Base-by-base conservation (phyloP, 1,140 invertebrate species). In the Vollenhovia emeryi region DNA sequence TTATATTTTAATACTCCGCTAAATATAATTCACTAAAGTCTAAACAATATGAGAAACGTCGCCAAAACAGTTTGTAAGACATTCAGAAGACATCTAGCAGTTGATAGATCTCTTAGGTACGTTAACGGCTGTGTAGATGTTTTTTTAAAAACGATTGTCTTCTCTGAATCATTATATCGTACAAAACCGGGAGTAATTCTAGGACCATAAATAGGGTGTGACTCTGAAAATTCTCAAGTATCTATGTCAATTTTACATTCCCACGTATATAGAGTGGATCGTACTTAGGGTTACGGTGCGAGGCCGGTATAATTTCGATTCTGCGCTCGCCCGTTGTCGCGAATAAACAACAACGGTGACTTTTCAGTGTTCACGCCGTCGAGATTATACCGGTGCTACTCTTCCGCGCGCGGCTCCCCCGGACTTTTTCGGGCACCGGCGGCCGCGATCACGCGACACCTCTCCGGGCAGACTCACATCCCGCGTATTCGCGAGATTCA, bases 191-290 rank as follows among this genome's bases (percentile, higher is more conserved):
- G 15, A 57, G 30, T 75, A 27, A 75, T 4, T 43, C 8, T 59
- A 75, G 24, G 15, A 43, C 9, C 48, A 30, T 74, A 74, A 7
- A 30, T 74, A 74, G 8, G 9, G 15, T 40, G 33, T 27, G 5
- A 50, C 9, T 57, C 13, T n/a, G 4, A 30, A 76, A 30, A 62
- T 76, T 60, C 18, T 62, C 55, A 78, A 64, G 27, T 64, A 78
- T 45, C 24, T 45, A 62, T 15, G 40, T 62, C 55, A 76, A 62
- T 76, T 76, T 76, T 76, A 21, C 45, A 76, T 76, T 60, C 3
- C 18, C 55, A 8, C n/a, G n/a, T n/a, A n/a, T n/a, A n/a, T 40
- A 43, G 9, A 9, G 24, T 59, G 24, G 11, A 18, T 59, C 24
- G 30, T 36, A 73, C n/a, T 52, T n/a, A 76, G 18, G 1, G 45